A percentile compares a stretch with the other conserved stretches of the same genome.
Evolutionary conservation across 2,797 vertebrate species (phyloP).

Genomic region (Diglossa cyanea): DNA sequence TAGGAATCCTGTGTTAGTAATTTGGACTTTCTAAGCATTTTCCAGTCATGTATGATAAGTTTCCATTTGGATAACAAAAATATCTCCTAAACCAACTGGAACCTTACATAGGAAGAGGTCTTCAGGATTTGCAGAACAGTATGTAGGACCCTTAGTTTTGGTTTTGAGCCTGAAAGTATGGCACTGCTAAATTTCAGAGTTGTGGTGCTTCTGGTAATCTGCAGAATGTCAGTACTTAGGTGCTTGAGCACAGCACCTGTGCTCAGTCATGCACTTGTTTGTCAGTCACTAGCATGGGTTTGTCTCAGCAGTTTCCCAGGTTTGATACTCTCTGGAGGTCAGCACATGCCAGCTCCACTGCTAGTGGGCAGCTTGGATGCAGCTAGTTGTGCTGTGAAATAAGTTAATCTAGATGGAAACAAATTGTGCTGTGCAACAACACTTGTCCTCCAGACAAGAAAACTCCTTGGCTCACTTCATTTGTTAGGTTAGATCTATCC

Average conservation of each 20-base stretch:
- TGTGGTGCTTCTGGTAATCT: neutral
- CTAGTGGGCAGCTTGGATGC: neutral
- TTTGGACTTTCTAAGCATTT: neutral
- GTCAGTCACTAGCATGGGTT: neutral
- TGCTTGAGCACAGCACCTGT: neutral
- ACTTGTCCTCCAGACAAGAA: neutral
- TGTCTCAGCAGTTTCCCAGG: neutral
- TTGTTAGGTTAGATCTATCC: neutral
- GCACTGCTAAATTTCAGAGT: neutral
- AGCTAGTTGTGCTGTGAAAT: neutral
- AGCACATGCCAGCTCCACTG: neutral
- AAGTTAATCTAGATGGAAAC: neutral
- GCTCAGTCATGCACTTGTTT: neutral
- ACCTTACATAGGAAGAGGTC: neutral
- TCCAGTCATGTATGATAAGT: neutral
- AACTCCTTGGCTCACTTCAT: neutral
- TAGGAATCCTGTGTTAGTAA: neutral
- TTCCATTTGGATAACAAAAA: neutral
- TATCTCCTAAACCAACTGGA: neutral
- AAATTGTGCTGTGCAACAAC: neutral
- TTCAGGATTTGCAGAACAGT: neutral
- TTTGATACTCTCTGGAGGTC: neutral
- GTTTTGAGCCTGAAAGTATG: neutral
- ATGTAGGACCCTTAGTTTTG: neutral
- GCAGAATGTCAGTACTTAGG: neutral